Percentiles rank a stretch among this genome's conserved stretches.
phyloP scores from a whole-genome alignment of 2,888 invertebrate genomes.

The Cotesia congregata region DNA sequence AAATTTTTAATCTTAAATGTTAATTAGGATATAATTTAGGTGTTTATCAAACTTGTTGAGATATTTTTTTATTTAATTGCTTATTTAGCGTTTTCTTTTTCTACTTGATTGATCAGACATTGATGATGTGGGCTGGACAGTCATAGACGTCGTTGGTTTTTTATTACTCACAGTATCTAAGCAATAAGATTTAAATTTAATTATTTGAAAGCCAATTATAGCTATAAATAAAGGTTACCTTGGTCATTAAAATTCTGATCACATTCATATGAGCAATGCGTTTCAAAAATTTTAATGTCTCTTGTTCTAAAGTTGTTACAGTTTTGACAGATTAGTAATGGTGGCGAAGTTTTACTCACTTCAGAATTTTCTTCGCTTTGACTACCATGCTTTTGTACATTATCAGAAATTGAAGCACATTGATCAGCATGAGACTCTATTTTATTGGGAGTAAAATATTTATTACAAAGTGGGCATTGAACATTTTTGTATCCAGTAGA shows the following conservation, averaged over 20 bases:
- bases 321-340: neutral
- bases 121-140: neutral
- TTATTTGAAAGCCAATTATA: neutral
- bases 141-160: neutral
- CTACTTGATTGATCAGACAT: neutral
- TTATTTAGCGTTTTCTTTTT: constrained; percentile 4
- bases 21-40: no score
- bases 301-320: constrained; percentile 50
- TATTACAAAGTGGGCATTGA: constrained; percentile 60
- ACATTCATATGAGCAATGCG: constrained; percentile 48
- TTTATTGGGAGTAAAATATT: constrained; percentile 50
- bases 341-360: neutral
- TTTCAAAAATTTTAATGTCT: constrained; percentile 50
- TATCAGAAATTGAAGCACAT: constrained; percentile 54
- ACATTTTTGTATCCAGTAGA: constrained; percentile 21
- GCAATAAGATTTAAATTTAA: neutral
- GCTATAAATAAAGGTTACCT: neutral
- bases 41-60: no score
- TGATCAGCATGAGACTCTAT: constrained; percentile 59
- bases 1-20: no score
- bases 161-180: neutral
- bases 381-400: neutral
- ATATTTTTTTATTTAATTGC: neutral
- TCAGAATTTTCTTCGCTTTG: neutral
- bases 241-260: neutral